Percentiles rank a stretch among this genome's conserved stretches.
Conservation (phyloP, 2,888 invertebrate genomes). For the Melinaea menophilus region DNA sequence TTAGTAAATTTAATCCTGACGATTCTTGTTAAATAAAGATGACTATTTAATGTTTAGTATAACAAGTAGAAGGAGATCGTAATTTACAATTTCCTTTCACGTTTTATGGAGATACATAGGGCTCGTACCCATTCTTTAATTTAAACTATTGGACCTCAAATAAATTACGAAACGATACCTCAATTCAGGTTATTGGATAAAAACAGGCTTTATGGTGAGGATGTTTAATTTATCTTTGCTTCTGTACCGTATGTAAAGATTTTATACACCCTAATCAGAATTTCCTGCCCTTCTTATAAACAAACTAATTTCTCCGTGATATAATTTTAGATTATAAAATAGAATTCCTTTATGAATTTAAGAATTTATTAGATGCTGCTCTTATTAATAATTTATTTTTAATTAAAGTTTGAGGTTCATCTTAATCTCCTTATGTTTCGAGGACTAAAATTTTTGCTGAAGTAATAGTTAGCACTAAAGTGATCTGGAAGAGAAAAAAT, state of each 20-base stretch:
- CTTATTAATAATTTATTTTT: no score
- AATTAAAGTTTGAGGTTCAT: no score
- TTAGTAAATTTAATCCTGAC: neutral
- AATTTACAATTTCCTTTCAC: conserved; percentile 7
- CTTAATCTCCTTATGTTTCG: no score
- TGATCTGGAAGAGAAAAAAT: neutral
- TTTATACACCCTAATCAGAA: conserved; percentile 24
- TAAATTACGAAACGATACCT: conserved; percentile 11
- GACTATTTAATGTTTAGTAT: neutral
- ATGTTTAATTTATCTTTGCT: conserved; percentile 29
- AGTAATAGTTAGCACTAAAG: neutral
- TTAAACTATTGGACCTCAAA: conserved; percentile 8
- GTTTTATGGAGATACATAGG: conserved; percentile 2
- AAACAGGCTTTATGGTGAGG: conserved; percentile 20
- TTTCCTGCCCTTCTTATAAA: conserved; percentile 21
- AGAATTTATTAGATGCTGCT: no score
- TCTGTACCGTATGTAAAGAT: conserved; percentile 24
- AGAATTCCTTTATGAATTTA: no score
- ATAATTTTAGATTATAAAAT: no score
- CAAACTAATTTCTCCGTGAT: conserved; percentile 19
- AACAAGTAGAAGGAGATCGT: neutral
- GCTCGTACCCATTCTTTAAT: neutral
- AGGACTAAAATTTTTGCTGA: no score
- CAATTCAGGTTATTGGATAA: conserved; percentile 12
- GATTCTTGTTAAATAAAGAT: neutral